Evolutionary conservation across 1,140 invertebrate species (phyloP), one percentile per base, ranked within the genome.

Genomic region (Drosophila arizonae): DNA sequence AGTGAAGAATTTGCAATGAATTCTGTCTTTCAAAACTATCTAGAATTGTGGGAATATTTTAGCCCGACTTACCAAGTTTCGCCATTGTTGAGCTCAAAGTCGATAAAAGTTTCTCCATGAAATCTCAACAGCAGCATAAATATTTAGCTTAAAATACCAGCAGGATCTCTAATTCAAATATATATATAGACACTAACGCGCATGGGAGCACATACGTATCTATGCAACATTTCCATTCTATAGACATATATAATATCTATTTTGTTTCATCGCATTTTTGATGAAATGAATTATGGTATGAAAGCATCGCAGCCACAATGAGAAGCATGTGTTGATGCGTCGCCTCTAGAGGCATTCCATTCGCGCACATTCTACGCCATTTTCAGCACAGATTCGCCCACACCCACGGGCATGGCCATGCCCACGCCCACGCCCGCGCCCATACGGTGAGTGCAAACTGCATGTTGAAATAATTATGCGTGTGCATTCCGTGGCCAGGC

Each of bases 381-480:
- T 71, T 64, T 45, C 21, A 51, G 11, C 15, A 15, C 48, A 46
- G 43, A 48, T 45, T 64, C 36, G 24, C 39, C 10, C 21, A 30
- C 13, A 9, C 8, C 26, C 62, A 13, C 8, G 2, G 36, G 1
- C 51, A 5, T 3, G 8, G 3, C 11, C 3, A n/a, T 17, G 13
- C 11, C 1, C 41, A 50, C 46, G 10, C 11, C 11, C 21, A 50
- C 10, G 30, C 6, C 17, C 4, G 13, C 36, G 54, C 33, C 54
- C 30, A 56, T 21, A 10, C 45, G n/a, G 33, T 17, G 58, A 57
- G 66, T 60, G 66, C 78, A 61, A 70, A 75, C 66, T 86, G 81
- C 79, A 88, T 81, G 84, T 72, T 81, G 77, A 88, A 88, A 87
- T 87, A 87, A 87, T 87, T 88, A 87, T 87, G 84, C 84, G 84